Evolutionary conservation across 2,113 vertebrate genomes (phyloP).

Genomic region (Cardinalis cardinalis): DNA sequence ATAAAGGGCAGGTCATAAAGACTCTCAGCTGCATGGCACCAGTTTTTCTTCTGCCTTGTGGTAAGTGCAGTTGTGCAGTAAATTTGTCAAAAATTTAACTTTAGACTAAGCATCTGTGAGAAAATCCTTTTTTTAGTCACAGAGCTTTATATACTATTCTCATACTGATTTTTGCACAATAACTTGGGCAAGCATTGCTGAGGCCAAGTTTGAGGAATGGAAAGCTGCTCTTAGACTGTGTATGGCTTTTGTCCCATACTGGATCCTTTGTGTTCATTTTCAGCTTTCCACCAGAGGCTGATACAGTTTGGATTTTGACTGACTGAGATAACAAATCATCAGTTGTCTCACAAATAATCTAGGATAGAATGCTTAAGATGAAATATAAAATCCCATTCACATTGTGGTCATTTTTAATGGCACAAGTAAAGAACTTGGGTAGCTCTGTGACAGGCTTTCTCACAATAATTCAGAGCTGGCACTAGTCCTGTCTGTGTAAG

Average conservation of each 20-base stretch:
- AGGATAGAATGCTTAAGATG: rapidly evolving
- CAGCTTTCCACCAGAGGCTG: background rate
- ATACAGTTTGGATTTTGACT: background rate
- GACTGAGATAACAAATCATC: background rate
- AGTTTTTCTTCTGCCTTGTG: background rate
- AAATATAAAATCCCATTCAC: background rate
- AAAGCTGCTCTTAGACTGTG: background rate
- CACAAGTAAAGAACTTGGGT: background rate
- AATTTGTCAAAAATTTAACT: background rate
- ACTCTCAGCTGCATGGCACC: background rate
- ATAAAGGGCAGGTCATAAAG: background rate
- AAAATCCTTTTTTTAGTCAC: background rate
- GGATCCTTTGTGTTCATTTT: rapidly evolving
- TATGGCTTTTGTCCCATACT: rapidly evolving
- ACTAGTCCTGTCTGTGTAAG: rapidly evolving
- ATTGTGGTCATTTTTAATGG: background rate
- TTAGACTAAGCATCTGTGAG: background rate
- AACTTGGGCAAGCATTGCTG: background rate
- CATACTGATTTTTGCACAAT: background rate
- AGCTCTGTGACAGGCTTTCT: background rate
- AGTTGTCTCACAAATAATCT: background rate
- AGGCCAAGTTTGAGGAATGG: background rate
- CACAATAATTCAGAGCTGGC: background rate
- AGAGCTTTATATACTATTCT: background rate
- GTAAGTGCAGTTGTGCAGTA: background rate